Percentiles rank a stretch among this genome's conserved stretches.
These are phyloP conservation scores for Momotus momota DNA, from an alignment of 2,797 vertebrate species.

Conservation along the genomic window DNA sequence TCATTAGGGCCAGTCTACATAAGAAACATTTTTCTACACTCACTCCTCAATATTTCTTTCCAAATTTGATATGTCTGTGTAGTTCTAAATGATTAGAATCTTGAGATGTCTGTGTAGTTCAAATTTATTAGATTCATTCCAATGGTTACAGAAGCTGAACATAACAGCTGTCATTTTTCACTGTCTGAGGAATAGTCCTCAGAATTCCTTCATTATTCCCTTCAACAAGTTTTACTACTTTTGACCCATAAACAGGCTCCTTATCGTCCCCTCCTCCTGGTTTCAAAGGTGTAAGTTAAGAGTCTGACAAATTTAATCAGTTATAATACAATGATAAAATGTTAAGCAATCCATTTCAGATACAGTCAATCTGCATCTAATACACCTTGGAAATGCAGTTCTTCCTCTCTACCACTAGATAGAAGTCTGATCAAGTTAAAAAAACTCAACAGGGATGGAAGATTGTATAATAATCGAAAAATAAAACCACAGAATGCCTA, in stretches of 20 bases:
- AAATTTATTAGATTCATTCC: not conserved
- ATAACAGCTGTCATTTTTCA: not conserved
- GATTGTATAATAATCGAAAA: not conserved
- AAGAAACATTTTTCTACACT: not conserved
- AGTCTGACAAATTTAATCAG: not conserved
- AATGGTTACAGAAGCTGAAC: not conserved
- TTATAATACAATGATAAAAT: not conserved
- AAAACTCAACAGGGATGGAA: not conserved
- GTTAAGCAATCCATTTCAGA: not conserved
- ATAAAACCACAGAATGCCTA: not conserved
- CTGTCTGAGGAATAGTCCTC: not conserved
- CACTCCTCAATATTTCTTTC: not conserved
- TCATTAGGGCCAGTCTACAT: not conserved
- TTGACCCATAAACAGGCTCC: not conserved
- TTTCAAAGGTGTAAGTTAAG: not conserved
- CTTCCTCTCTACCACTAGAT: slow-evolving; percentile 53
- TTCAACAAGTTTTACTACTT: not conserved
- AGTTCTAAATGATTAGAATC: not conserved
- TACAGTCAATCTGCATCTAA: not conserved
- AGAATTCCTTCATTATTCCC: not conserved
- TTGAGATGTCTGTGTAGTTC: not conserved
- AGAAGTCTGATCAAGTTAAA: slow-evolving; percentile 56
- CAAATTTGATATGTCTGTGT: not conserved
- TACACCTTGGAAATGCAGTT: slow-evolving; percentile 9
- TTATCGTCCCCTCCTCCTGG: not conserved